phyloP scores from a whole-genome alignment of 2,888 invertebrate species.

The Cloeon dipterum region DNA sequence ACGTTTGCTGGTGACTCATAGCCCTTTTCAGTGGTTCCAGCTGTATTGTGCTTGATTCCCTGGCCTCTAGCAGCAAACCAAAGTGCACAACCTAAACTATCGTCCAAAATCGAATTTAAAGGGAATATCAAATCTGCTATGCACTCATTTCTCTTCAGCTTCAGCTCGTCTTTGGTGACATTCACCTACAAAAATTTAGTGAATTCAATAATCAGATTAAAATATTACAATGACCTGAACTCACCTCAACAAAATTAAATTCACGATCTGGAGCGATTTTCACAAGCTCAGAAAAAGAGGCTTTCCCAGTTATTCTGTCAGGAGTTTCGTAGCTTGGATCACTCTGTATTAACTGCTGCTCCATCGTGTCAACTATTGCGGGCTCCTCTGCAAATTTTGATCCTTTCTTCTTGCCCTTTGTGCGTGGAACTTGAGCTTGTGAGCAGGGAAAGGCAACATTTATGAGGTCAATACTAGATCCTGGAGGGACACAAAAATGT shows the following conservation, averaged over 20 bases:
- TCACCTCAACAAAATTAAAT: neutral
- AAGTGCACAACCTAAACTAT: slow-evolving; percentile 83
- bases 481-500: slow-evolving; percentile 35
- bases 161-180: slow-evolving; percentile 39
- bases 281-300: neutral
- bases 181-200: slow-evolving; percentile 27
- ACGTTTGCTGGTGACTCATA: slow-evolving; percentile 39
- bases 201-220: neutral
- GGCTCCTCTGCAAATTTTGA: too few relatives aligned
- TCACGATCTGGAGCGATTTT: neutral
- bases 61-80: slow-evolving; percentile 84
- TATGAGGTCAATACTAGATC: slow-evolving; percentile 64
- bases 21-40: slow-evolving; percentile 9
- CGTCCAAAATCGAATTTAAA: slow-evolving; percentile 70
- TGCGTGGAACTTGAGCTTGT: neutral
- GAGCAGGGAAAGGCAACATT: slow-evolving; percentile 68
- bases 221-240: neutral
- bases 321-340: neutral
- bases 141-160: slow-evolving; percentile 24
- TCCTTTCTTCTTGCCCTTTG: too few relatives aligned
- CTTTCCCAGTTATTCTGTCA: neutral
- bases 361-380: neutral
- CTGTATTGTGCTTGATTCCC: slow-evolving; percentile 17
- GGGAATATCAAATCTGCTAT: slow-evolving; percentile 70
- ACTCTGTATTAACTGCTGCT: neutral